Conservation (phyloP, 2,797 vertebrate species). For the Siniperca scherzeri region DNA sequence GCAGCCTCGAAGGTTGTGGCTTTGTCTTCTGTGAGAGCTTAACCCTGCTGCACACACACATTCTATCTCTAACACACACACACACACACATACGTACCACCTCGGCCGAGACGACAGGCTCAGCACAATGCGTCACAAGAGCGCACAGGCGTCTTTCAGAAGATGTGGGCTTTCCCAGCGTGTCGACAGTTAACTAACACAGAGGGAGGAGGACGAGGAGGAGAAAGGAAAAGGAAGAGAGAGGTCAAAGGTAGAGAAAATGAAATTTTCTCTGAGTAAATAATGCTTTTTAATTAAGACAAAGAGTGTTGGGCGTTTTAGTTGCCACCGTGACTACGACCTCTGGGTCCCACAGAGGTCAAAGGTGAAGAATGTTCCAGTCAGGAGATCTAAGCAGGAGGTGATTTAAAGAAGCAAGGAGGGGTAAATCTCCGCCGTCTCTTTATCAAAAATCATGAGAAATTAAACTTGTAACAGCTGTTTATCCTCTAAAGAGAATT, state of each 20-base stretch:
- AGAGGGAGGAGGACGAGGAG: slow-evolving; percentile 24
- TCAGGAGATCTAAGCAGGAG: slow-evolving; percentile 73
- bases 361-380: slow-evolving; percentile 80
- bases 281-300: slow-evolving; percentile 81
- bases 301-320: slow-evolving; percentile 52
- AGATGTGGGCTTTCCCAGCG: slow-evolving; percentile 55
- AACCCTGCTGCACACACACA: slow-evolving; percentile 73
- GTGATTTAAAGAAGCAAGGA: slow-evolving; percentile 59
- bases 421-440: slow-evolving; percentile 35
- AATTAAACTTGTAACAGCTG: slow-evolving; percentile 52
- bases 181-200: slow-evolving; percentile 55
- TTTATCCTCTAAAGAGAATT: slow-evolving; percentile 8
- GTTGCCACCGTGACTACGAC: slow-evolving; percentile 74
- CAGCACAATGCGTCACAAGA: slow-evolving; percentile 58
- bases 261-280: slow-evolving; percentile 73
- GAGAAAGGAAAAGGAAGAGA: slow-evolving; percentile 48
- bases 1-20: slow-evolving; percentile 79
- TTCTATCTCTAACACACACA: slow-evolving; percentile 41
- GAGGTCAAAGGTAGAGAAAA: slow-evolving; percentile 71
- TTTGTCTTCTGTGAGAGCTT: slow-evolving; percentile 86
- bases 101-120: slow-evolving; percentile 68
- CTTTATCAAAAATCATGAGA: slow-evolving; percentile 45
- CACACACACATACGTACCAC: slow-evolving; percentile 40
- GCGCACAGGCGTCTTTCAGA: slow-evolving; percentile 32
- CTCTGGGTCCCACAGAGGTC: slow-evolving; percentile 64